phyloP scores from a whole-genome alignment of 1,140 invertebrate genomes.

The Trichogramma pretiosum region DNA sequence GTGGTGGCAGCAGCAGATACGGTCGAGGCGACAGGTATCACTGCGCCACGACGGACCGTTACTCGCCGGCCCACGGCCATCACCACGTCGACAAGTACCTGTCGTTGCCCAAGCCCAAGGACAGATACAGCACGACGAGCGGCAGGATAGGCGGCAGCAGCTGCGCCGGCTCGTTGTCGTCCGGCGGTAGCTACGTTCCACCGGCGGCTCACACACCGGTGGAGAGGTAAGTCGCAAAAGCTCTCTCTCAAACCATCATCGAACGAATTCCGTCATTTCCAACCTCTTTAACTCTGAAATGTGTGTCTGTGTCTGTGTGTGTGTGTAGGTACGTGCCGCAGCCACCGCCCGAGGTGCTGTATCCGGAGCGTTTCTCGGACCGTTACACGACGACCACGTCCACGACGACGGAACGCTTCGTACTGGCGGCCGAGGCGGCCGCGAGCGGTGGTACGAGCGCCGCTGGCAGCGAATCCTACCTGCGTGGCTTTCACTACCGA shows the following conservation, averaged over 20 bases:
- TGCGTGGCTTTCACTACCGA: conserved; percentile 53
- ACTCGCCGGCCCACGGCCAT: conserved; percentile 33
- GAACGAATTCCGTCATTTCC: no score
- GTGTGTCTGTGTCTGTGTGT: no score
- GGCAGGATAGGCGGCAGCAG: conserved; percentile 41
- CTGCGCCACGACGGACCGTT: conserved; percentile 27
- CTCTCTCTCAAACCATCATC: background rate
- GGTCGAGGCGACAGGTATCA: conserved; percentile 33
- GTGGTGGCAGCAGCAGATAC: conserved; percentile 14
- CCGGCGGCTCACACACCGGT: conserved; percentile 60
- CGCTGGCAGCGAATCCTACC: conserved; percentile 50
- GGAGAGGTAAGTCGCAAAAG: conserved; percentile 43
- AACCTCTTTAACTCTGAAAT: no score
- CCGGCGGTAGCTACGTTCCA: conserved; percentile 48
- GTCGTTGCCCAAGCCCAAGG: conserved; percentile 46
- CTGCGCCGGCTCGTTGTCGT: conserved; percentile 28
- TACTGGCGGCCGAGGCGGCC: conserved; percentile 40
- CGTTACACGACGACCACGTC: conserved; percentile 46
- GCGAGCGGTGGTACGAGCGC: no score
- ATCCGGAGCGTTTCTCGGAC: conserved; percentile 42
- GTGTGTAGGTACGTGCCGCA: conserved; percentile 47
- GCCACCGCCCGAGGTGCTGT: conserved; percentile 48
- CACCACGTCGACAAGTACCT: conserved; percentile 38
- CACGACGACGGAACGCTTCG: conserved; percentile 42
- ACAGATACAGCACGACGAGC: conserved; percentile 29